A percentile compares a stretch with the other conserved stretches of the same genome.
Evolutionary conservation across 2,888 invertebrate genomes (phyloP).

Genomic region (Zaprionus bogoriensis): DNA sequence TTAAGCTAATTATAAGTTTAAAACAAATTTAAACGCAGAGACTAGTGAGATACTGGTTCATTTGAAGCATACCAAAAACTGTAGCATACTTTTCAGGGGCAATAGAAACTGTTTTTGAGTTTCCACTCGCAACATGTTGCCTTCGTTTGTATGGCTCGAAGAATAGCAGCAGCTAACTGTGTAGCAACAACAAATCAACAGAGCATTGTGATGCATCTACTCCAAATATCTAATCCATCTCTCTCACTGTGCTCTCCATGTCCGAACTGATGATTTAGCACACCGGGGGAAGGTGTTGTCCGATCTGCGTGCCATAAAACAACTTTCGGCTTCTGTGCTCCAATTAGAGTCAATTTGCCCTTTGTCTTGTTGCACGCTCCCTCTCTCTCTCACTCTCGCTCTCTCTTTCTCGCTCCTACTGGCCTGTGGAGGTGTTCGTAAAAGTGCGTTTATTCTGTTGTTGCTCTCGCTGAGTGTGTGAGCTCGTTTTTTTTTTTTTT

Average conservation of each 20-base stretch:
- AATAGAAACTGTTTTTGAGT: too few species aligned
- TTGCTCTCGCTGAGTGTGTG: background rate
- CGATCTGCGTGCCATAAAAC: constrained; percentile 18
- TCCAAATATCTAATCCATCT: background rate
- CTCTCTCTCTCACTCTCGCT: background rate
- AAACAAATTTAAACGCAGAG: too few species aligned
- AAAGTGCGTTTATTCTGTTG: constrained; percentile 27
- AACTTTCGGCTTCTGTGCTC: constrained; percentile 4
- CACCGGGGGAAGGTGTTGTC: background rate
- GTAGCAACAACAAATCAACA: too few species aligned
- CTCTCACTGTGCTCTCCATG: background rate
- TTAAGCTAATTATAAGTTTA: too few species aligned
- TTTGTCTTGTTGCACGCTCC: background rate
- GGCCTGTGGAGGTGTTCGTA: background rate
- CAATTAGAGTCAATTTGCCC: constrained; percentile 29
- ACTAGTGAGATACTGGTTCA: too few species aligned
- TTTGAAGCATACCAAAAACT: too few species aligned
- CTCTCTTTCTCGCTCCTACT: background rate
- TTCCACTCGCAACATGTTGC: too few species aligned
- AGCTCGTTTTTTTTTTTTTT: constrained; percentile 1
- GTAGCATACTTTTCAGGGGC: too few species aligned
- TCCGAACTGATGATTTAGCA: background rate
- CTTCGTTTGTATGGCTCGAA: too few species aligned
- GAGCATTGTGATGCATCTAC: too few species aligned
- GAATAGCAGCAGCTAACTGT: too few species aligned